Evolutionary conservation across 2,113 vertebrate species (phyloP).

Genomic region (Nothobranchius kuhntae): DNA sequence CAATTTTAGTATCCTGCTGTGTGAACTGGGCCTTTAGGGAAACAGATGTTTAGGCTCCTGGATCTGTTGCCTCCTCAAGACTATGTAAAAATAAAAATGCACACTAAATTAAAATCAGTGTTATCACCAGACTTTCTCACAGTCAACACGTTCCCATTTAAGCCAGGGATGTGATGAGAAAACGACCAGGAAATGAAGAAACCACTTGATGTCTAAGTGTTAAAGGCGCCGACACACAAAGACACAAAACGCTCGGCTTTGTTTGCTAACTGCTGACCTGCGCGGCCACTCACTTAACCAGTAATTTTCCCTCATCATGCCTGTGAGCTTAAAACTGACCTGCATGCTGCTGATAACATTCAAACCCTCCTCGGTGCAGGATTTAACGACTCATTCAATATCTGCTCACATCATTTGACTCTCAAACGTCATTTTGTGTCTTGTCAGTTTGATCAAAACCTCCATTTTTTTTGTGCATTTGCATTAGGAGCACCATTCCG

Average conservation of each 20-base stretch:
- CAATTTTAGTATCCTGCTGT: too few species aligned
- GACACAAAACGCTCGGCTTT: constrained; percentile 12
- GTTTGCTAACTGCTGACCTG: constrained; percentile 39
- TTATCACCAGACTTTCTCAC: too few species aligned
- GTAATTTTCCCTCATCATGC: constrained; percentile 31
- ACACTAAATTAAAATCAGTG: too few species aligned
- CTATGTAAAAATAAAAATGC: too few species aligned
- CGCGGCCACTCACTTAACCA: constrained; percentile 33
- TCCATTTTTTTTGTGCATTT: constrained; percentile 4
- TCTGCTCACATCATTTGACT: neutral
- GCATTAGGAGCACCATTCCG: neutral
- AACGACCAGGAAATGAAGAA: neutral
- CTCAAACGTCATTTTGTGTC: neutral
- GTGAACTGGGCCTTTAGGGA: too few species aligned
- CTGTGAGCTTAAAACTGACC: constrained; percentile 11
- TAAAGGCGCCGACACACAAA: neutral
- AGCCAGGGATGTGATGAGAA: too few species aligned
- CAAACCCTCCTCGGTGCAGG: neutral
- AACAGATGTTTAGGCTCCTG: too few species aligned
- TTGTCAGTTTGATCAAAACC: neutral
- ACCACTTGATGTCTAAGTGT: neutral
- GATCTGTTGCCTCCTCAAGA: too few species aligned
- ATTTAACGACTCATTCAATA: neutral
- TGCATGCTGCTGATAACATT: constrained; percentile 9
- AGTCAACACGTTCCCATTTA: too few species aligned